Percentiles rank a stretch among this genome's conserved stretches.
These are phyloP conservation scores for Epsilonema sp. DNA, from an alignment of 2,888 invertebrate species.

Conservation along the genomic window DNA sequence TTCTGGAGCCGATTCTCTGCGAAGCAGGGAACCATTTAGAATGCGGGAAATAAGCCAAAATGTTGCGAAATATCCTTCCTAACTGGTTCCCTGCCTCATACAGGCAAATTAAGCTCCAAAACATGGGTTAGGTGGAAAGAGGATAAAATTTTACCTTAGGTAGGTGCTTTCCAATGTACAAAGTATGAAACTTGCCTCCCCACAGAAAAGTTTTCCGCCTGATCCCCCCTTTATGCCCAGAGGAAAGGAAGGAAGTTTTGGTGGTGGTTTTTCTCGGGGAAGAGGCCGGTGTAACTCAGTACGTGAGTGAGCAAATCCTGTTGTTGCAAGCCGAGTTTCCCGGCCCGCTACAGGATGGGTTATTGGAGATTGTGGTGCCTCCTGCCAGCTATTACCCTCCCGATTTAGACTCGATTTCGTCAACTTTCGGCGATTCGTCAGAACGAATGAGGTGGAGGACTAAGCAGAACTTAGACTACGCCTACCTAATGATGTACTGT, in stretches of 20 bases:
- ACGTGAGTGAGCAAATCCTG: not conserved
- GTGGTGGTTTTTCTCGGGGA: slow-evolving; percentile 28
- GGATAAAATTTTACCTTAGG: too few relatives aligned
- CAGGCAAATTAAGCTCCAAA: too few relatives aligned
- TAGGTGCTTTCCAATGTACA: too few relatives aligned
- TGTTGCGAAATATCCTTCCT: too few relatives aligned
- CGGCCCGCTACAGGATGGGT: slow-evolving; percentile 22
- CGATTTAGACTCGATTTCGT: slow-evolving; percentile 26
- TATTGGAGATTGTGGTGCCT: slow-evolving; percentile 27
- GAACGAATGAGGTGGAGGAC: slow-evolving; percentile 34
- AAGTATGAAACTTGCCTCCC: too few relatives aligned
- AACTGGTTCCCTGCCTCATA: too few relatives aligned
- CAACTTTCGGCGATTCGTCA: slow-evolving; percentile 31
- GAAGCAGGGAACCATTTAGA: too few relatives aligned
- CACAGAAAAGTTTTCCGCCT: too few relatives aligned
- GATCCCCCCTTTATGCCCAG: slow-evolving; percentile 22
- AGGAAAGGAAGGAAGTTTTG: slow-evolving; percentile 24
- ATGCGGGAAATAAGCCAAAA: too few relatives aligned
- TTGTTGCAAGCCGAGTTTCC: slow-evolving; percentile 18
- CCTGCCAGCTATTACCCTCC: slow-evolving; percentile 31
- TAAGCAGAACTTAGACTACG: slow-evolving; percentile 35
- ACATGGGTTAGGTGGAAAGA: too few relatives aligned
- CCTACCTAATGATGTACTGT: slow-evolving; percentile 33
- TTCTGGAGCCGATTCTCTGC: too few relatives aligned
- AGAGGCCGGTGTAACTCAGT: not conserved